Evolutionary conservation across 1,140 invertebrate genomes (phyloP).

Genomic region (Tetramorium simillimum): DNA sequence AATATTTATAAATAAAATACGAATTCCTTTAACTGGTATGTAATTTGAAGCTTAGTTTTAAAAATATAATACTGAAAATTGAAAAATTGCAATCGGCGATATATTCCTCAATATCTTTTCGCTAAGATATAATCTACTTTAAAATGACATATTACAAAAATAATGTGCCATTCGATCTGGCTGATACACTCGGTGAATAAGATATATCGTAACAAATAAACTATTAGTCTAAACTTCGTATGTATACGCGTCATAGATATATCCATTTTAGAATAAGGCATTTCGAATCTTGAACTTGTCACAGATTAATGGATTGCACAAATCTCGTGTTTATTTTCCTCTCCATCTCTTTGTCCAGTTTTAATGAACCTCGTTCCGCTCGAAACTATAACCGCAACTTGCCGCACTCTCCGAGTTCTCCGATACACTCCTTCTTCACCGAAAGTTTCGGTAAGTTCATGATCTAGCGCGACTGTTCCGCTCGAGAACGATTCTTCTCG

Average conservation of each 20-base stretch:
- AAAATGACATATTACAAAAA: neutral
- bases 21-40: neutral
- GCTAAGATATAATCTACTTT: neutral
- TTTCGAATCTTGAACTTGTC: constrained; percentile 25
- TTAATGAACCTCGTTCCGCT: constrained; percentile 50
- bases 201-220: neutral
- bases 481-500: constrained; percentile 57
- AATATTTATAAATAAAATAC: constrained; percentile 11
- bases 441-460: constrained; percentile 67
- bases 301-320: constrained; percentile 40
- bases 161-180: neutral
- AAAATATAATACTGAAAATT: neutral
- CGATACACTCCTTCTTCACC: constrained; percentile 42
- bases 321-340: constrained; percentile 43
- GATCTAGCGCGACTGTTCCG: constrained; percentile 47
- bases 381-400: constrained; percentile 61
- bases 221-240: neutral
- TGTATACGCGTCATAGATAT: too few species aligned
- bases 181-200: neutral
- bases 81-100: neutral
- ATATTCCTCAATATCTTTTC: neutral
- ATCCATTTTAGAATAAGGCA: neutral
- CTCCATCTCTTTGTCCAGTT: constrained; percentile 50
- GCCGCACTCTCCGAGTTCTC: constrained; percentile 41
- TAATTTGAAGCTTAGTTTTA: constrained; percentile 5